Conservation (phyloP, 64 coral and sea anemone genomes). For the Dendronephthya gigantea region DNA sequence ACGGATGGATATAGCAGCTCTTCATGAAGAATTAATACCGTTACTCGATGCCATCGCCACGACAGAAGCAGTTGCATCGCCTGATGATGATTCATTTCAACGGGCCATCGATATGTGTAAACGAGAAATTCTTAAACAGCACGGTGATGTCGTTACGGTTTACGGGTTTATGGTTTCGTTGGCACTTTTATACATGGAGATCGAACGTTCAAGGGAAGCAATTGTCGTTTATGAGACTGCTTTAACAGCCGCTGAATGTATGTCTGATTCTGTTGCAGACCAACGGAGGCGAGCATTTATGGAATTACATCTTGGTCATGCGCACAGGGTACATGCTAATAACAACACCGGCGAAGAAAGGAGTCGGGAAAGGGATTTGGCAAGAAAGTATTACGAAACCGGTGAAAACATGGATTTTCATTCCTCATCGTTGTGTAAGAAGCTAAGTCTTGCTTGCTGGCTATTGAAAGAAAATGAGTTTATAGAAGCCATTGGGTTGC, state of each 20-base stretch:
- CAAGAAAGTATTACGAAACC: neutral
- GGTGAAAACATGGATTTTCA: neutral
- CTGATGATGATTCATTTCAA: neutral
- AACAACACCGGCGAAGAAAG: neutral
- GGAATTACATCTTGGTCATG: neutral
- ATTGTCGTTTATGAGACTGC: neutral
- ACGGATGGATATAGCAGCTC: neutral
- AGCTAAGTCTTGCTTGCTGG: neutral
- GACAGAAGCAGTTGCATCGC: neutral
- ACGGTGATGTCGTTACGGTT: neutral
- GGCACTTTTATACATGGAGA: neutral
- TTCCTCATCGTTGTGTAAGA: neutral
- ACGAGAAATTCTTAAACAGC: neutral
- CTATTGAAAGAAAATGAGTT: neutral
- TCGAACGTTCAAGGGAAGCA: neutral
- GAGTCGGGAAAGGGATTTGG: neutral
- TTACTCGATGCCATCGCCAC: neutral
- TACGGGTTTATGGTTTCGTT: neutral
- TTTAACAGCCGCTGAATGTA: neutral
- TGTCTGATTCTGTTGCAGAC: neutral
- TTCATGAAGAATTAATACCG: neutral
- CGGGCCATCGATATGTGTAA: neutral
- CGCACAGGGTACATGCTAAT: neutral
- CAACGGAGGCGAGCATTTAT: neutral
- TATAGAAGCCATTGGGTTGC: neutral